Base-by-base conservation (phyloP, 2,888 invertebrate genomes). In the Ichneumoninae sp. region DNA sequence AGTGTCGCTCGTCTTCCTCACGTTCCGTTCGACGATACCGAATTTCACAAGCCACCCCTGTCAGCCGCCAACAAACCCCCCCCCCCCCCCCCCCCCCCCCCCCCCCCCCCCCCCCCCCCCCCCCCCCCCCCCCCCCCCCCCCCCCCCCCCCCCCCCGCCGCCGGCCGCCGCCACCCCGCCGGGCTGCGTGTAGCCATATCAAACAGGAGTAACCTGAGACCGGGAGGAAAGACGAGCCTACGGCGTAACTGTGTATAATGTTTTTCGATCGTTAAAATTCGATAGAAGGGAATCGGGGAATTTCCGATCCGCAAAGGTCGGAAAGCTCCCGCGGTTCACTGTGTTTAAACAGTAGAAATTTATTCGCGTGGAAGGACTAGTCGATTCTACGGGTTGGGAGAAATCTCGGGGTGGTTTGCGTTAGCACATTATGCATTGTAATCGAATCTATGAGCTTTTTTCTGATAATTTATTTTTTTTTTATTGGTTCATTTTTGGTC, bases 1-100 rank as follows among this genome's bases (percentile, higher is more conserved):
- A 92, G 91, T 91, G 90, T 89, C 90, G 87, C 87, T 87, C 83
- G 60, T 83, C 73, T 83, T 83, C 71, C 68, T 74, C 68, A 19
- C 66, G 57, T 73, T 80, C 54, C 73, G 86, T 86, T 85, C 86
- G 66, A 71, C 47, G 60, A 71, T 63, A 63, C 86, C 80, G 82
- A 87, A 90, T 88, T 88, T 88, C 73, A 68, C 54, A 44, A 57
- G 68, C 40, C 52, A 66, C 71, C 76, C 73, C 63, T 60, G 68
- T 65, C 80, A 36, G 22, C n/a, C 63, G 26, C 63, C 44, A 13
- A 33, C 33, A 33, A 33, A 33, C 44, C 44, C 13, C 8, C 7
- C 7, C 7, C 40, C 40, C 47, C 66, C 40, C 40, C 40, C 6
- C 1, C 40, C 40, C 1, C 7, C 8, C 40, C 40, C 44, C 13